These are phyloP conservation scores for Lepus oiostolus DNA, from an alignment of 2,797 vertebrate species.

Conservation along the genomic window DNA sequence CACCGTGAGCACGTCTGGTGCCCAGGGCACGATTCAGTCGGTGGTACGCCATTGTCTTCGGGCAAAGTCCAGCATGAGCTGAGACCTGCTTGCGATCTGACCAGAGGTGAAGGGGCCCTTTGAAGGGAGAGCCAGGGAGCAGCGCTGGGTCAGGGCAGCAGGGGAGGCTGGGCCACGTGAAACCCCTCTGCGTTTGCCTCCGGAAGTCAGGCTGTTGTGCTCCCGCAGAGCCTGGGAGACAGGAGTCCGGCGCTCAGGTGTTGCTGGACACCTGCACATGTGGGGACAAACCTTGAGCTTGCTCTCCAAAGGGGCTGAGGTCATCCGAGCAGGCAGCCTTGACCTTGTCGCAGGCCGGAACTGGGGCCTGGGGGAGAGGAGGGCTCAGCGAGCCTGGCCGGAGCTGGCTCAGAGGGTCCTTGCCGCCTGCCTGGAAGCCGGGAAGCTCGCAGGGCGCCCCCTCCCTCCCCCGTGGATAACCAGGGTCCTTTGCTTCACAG, in stretches of 20 bases:
- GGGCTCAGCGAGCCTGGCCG: background rate
- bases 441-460: fast-evolving
- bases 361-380: background rate
- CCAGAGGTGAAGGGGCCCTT: background rate
- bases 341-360: background rate
- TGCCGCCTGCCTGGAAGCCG: too few species aligned
- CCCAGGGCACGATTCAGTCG: too few species aligned
- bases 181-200: background rate
- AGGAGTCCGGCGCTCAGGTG: fast-evolving
- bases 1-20: too few species aligned
- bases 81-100: background rate
- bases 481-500: slow-evolving; percentile 77
- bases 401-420: background rate
- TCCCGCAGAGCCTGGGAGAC: fast-evolving
- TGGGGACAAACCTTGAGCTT: background rate
- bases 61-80: too few species aligned
- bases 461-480: background rate
- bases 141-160: background rate
- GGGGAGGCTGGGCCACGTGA: background rate
- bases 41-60: fast-evolving
- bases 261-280: background rate
- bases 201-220: too few species aligned
- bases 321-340: fast-evolving
- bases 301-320: background rate
- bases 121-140: background rate